Evolutionary conservation across 2,888 invertebrate species (phyloP), one percentile per base, ranked within the genome.

Genomic region (Gari tellinella): DNA sequence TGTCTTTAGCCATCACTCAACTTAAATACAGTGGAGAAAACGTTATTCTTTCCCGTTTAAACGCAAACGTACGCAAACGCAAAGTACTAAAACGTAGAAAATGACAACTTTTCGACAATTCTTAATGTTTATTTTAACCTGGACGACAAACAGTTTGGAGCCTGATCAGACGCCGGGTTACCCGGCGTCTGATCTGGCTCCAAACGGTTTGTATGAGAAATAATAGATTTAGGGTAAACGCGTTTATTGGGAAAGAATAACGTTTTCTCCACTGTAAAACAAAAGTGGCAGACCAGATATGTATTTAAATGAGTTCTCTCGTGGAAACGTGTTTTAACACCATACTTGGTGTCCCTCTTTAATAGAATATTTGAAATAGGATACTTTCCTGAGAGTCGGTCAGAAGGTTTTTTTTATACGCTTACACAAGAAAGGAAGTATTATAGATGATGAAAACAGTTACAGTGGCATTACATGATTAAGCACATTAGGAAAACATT

Each of bases 371-470:
- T 53, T 40, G 25, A 25, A n/a, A 25, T 41, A 1, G 51, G 67
- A 1, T 53, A 38, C 17, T 67, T 60, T 45, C 60, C 58, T 1
- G 64, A 40, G n/a, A n/a, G n/a, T n/a, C n/a, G n/a, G n/a, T n/a
- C n/a, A n/a, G n/a, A n/a, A n/a, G n/a, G n/a, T n/a, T 19, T 58
- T 48, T 37, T 25, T 65, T 38, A 38, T 62, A 26, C 62, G 43
- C 19, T 21, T 51, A 10, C 43, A 66, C 43, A 63, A 67, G 37
- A 60, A 61, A n/a, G 67, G 67, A n/a, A 25, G 19, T 25, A 17
- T 48, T 19, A 46, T n/a, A n/a, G n/a, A 70, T 21, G 55, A 70
- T 53, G 53, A 53, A 8, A 63, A 58, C 40, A 70, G 64, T 41
- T 62, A 63, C 37, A 49, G 57, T n/a, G 62, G 56, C 0, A 62